Evolutionary conservation across 2,888 invertebrate species (phyloP), one percentile per base, ranked within the genome.

Genomic region (Adela reaumurella): DNA sequence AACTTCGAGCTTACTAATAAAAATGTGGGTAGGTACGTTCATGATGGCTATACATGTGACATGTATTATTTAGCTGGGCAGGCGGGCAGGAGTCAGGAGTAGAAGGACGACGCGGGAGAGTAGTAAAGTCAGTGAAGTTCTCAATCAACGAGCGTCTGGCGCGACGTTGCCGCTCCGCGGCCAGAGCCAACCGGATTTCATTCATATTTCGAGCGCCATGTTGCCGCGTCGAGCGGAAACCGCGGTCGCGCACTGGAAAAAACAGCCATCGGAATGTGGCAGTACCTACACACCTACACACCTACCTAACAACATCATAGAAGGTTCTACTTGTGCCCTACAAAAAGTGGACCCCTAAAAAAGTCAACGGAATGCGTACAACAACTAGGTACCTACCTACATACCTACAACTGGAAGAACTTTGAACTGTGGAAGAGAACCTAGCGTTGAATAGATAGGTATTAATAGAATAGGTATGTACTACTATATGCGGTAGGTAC

Each of bases 171-270:
- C 78, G 56, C 61, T 51, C 71, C 68, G 76, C 58, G 62, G 71
- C 63, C 66, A 60, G n/a, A n/a, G 69, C 61, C 72, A 70, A 73
- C 74, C 70, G 74, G 77, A 73, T 76, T 77, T 78, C 78, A 78
- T 78, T 78, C 78, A 78, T 78, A 78, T 78, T 77, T 19, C 17
- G 69, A 76, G 66, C 68, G 65, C 76, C 74, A 65, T 74, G 77
- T 78, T 77, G 77, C 78, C 76, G 74, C 68, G 68, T 66, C 66
- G 74, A 69, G 70, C 78, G 78, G 78, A 78, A 78, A 78, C 76
- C 73, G 73, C 77, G 24, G 74, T 74, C 74, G 74, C 76, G 74
- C 74, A 74, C 62, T 71, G 74, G 77, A 78, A 78, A 76, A 77
- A 77, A 73, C 69, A 68, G 76, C 68, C 67, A 71, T 56, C 63